These are phyloP conservation scores for Hirundichthys speculiger DNA, from an alignment of 2,113 vertebrate genomes.

Conservation along the genomic window DNA sequence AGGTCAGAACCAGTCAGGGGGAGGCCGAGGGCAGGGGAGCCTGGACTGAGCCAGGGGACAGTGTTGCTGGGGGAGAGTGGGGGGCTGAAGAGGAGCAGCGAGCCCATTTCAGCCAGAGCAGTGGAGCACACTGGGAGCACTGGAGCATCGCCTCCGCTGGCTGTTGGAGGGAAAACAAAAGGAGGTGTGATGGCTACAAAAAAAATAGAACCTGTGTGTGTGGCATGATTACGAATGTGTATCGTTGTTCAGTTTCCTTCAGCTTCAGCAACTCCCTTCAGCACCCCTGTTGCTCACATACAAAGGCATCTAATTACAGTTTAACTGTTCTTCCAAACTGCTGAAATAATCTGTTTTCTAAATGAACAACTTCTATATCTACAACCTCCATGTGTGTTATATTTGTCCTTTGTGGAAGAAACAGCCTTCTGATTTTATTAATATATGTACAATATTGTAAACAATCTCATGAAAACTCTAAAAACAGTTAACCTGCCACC, in stretches of 20 bases:
- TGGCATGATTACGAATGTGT: slow-evolving; percentile 55
- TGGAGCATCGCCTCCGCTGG: slow-evolving; percentile 69
- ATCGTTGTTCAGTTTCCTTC: slow-evolving; percentile 71
- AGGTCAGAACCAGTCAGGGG: slow-evolving; percentile 70
- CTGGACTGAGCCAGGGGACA: slow-evolving; percentile 42
- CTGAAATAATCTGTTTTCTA: slow-evolving; percentile 44
- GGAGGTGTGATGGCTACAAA: slow-evolving; percentile 68
- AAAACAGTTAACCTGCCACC: background rate
- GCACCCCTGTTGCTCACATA: slow-evolving; percentile 65
- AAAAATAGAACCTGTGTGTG: slow-evolving; percentile 52
- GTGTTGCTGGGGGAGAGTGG: slow-evolving; percentile 18
- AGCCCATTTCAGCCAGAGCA: slow-evolving; percentile 73
- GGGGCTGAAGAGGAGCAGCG: slow-evolving; percentile 38
- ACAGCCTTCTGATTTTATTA: no score
- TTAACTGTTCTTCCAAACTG: slow-evolving; percentile 57
- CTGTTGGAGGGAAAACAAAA: slow-evolving; percentile 72
- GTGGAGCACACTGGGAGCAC: slow-evolving; percentile 74
- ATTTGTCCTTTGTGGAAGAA: no score
- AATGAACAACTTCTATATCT: slow-evolving; percentile 13
- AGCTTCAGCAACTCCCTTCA: slow-evolving; percentile 68
- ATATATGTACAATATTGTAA: background rate
- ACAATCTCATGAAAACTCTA: background rate
- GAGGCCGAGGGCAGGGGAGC: slow-evolving; percentile 24
- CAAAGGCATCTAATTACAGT: slow-evolving; percentile 70
- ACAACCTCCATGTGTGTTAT: no score